Evolutionary conservation across 2,888 invertebrate genomes (phyloP).

Genomic region (Coelinius sp.): DNA sequence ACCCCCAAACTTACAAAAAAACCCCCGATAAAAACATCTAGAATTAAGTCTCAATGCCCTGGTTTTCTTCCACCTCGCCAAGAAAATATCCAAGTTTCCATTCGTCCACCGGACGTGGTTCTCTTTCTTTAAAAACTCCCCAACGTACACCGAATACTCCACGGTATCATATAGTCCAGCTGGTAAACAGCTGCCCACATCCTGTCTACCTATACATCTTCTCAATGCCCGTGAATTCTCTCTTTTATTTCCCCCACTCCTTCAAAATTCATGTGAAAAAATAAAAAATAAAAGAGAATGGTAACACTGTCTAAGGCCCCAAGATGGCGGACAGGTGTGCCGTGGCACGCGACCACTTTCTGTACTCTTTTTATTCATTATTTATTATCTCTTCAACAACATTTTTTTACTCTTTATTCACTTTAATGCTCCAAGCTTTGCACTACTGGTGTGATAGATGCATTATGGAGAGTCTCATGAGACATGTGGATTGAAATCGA

Average conservation of each 20-base stretch:
- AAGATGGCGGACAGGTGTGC: conserved; percentile 64
- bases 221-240: conserved; percentile 48
- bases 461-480: background rate
- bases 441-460: background rate
- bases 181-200: conserved; percentile 70
- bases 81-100: background rate
- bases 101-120: conserved; percentile 40
- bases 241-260: conserved; percentile 36
- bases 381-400: background rate
- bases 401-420: conserved; percentile 6
- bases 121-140: conserved; percentile 38
- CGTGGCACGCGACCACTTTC: conserved; percentile 58
- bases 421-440: background rate
- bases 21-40: background rate
- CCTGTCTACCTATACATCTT: conserved; percentile 52
- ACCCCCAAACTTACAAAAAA: no score
- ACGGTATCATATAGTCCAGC: conserved; percentile 64
- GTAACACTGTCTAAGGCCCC: conserved; percentile 43
- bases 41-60: background rate
- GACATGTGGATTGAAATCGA: conserved; percentile 4
- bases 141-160: no score
- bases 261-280: conserved; percentile 30
- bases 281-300: conserved; percentile 36
- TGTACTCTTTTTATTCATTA: conserved; percentile 5
- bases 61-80: background rate